These are phyloP conservation scores for Ypsolopha sequella DNA, from an alignment of 2,888 invertebrate species.

Conservation along the genomic window DNA sequence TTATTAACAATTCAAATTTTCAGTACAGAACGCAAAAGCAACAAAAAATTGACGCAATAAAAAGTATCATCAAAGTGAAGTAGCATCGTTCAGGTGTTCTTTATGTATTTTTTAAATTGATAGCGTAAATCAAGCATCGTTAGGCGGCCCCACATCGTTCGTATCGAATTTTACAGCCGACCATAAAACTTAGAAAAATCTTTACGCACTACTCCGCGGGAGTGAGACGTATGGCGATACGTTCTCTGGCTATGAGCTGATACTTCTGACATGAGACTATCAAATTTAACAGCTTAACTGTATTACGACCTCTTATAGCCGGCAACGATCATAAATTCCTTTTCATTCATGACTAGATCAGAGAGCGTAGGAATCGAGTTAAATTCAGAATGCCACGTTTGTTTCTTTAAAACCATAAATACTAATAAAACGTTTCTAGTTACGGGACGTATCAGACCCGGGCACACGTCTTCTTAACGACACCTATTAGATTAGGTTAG, in stretches of 20 bases:
- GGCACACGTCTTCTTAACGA: slow-evolving; percentile 70
- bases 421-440: slow-evolving; percentile 64
- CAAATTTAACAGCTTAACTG: slow-evolving; percentile 27
- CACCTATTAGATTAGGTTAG: slow-evolving; percentile 52
- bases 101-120: slow-evolving; percentile 54
- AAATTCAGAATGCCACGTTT: slow-evolving; percentile 38
- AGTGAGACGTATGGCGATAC: neutral
- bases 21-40: neutral
- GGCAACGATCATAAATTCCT: slow-evolving; percentile 59
- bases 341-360: slow-evolving; percentile 52
- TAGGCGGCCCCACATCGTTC: slow-evolving; percentile 42
- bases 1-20: neutral
- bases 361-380: slow-evolving; percentile 25
- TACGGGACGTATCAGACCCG: slow-evolving; percentile 47
- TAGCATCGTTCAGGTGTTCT: slow-evolving; percentile 43
- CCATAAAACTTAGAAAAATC: slow-evolving; percentile 64
- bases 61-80: slow-evolving; percentile 34
- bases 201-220: slow-evolving; percentile 30
- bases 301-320: slow-evolving; percentile 29
- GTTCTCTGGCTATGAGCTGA: slow-evolving; percentile 19
- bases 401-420: slow-evolving; percentile 58
- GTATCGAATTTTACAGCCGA: slow-evolving; percentile 62
- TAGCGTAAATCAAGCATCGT: slow-evolving; percentile 62
- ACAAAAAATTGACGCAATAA: slow-evolving; percentile 35
- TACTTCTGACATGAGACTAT: slow-evolving; percentile 17